A percentile compares a stretch with the other conserved stretches of the same genome.
Conservation (phyloP, 2,113 vertebrate genomes). For the Mandrillus leucophaeus region DNA sequence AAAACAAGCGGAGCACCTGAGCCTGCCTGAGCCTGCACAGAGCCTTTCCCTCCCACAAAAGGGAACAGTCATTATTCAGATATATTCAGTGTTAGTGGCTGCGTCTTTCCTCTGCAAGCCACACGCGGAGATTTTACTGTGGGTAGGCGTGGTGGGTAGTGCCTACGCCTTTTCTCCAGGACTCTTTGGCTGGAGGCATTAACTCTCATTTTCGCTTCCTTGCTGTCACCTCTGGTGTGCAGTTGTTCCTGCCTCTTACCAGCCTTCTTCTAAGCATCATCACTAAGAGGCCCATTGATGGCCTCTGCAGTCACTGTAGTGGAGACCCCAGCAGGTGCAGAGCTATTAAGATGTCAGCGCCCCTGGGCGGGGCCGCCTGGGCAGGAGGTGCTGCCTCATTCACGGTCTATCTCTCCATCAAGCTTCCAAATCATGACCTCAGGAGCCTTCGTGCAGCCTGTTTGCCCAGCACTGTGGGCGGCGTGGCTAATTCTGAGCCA, state of each 20-base stretch:
- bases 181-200: not conserved
- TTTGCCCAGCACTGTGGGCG: constrained; percentile 55
- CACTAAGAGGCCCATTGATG: not conserved
- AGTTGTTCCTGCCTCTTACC: not conserved
- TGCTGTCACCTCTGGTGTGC: not conserved
- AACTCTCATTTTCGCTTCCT: not conserved
- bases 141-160: not conserved
- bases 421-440: not conserved
- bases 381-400: not conserved
- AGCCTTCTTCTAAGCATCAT: not conserved
- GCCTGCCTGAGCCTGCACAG: not conserved
- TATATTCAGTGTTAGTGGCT: not conserved
- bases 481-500: constrained; percentile 20
- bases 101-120: not conserved
- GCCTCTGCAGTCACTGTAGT: not conserved
- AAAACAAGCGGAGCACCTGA: rapidly evolving
- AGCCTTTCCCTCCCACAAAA: not conserved
- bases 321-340: constrained; percentile 41
- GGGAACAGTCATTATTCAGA: not conserved
- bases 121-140: not conserved
- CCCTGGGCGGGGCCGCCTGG: not conserved
- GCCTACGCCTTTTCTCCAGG: not conserved
- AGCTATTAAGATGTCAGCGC: not conserved
- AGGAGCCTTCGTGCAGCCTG: constrained; percentile 9
- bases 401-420: not conserved